These are phyloP conservation scores for Argopecten irradians DNA, from an alignment of 1,140 invertebrate genomes.

Conservation along the genomic window DNA sequence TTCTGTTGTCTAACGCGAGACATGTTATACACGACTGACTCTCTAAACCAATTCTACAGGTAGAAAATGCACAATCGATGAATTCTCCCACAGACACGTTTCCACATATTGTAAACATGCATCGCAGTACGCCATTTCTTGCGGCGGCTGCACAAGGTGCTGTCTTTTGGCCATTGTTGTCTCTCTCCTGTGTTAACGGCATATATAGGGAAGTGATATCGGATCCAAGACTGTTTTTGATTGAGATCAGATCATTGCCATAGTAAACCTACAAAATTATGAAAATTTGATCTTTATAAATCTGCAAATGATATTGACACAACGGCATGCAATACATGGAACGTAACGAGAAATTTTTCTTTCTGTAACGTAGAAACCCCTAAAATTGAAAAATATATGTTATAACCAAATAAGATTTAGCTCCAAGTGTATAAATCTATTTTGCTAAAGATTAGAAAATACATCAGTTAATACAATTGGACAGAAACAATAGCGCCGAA, in stretches of 20 bases:
- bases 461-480: too few relatives aligned
- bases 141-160: background rate
- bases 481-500: too few relatives aligned
- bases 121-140: background rate
- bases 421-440: too few relatives aligned
- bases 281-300: too few relatives aligned
- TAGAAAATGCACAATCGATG: background rate
- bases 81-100: background rate
- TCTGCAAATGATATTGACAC: too few relatives aligned
- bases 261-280: background rate
- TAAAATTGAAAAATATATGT: too few relatives aligned
- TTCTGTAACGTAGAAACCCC: too few relatives aligned
- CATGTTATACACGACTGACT: background rate
- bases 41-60: background rate
- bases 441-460: too few relatives aligned
- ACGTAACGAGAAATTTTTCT: too few relatives aligned
- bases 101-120: background rate
- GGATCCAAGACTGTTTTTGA: background rate
- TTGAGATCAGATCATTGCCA: background rate
- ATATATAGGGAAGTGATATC: background rate
- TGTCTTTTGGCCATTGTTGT: background rate
- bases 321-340: too few relatives aligned
- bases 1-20: background rate
- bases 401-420: too few relatives aligned
- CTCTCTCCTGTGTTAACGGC: background rate